Base-by-base conservation (phyloP, 2,797 vertebrate genomes). In the Bovichtus diacanthus region DNA sequence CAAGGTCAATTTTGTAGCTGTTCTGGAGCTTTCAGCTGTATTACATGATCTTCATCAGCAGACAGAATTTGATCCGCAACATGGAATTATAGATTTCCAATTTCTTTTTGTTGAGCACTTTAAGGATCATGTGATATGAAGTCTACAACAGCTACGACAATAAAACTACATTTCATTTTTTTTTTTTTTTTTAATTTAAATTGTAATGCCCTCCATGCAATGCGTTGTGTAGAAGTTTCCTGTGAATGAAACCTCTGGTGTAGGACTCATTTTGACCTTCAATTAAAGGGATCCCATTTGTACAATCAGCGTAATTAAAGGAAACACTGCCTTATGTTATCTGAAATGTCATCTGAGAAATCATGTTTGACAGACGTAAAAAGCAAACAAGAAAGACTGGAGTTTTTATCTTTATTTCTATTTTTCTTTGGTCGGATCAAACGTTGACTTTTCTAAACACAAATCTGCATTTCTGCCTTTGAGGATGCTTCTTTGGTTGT, bases 231-330 rank as follows among this genome's bases (percentile, higher is more conserved):
- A 68, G 39, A 21, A 16, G 19, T 56, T 70, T 43, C 5, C 69
- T 61, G 51, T 44, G 41, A 41, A n/a, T 78, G 43, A 78, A 65
- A 74, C 21, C 65, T 64, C 65, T 59, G 46, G 9, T 27, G 47
- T 18, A 6, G 6, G 19, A 61, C 39, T 71, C 9, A 65, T 11
- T 43, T 36, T 85, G 71, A 85, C 78, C 50, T 88, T 82, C 85
- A 82, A 75, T 81, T 77, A 67, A 53, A 65, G 29, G 16, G 21
- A n/a, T 68, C 25, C 39, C 51, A 36, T 71, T 66, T 61, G 38
- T 29, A 51, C 54, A 69, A 68, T 77, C 43, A 66, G 59, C 43
- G 49, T 62, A 49, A 64, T 51, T 62, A 60, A 63, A 50, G 23
- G 7, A 27, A 66, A 39, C 34, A 38, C 2, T 5, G 39, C 19